Base-by-base conservation (phyloP, 1,140 invertebrate genomes). In the Wiebesia pumilae region DNA sequence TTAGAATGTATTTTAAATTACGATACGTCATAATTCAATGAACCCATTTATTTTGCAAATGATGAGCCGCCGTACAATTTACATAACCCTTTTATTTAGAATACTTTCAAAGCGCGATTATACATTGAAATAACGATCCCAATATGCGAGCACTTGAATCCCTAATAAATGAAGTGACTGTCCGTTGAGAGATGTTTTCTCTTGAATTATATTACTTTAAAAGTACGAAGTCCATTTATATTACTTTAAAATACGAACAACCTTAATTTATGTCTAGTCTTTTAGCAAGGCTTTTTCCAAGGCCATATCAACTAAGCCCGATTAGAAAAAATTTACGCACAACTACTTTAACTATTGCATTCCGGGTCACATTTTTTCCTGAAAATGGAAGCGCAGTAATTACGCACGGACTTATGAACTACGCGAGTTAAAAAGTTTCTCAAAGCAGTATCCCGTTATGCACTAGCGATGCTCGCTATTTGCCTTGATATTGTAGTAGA, bases 261-360 rank as follows among this genome's bases (percentile, higher is more conserved):
- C 27, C 47, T 75, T 77, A 75, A 83, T 77, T 75, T 83, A 58
- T 35, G 71, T 51, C 82, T 33, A 58, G 27, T 83, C 81, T 62
- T 80, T 83, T 62, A 43, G 73, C 51, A 75, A 83, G 51, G 82
- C 21, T 58, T 79, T 43, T 12, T 9, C 3, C 83, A 84, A 84
- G 73, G 82, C 82, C 62, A 58, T 58, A 62, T 71, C 51, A 83
- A 83, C 82, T 75, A 83, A 75, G 51, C 71, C 47, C 21, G 69
- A 43, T 83, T 83, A 83, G 71, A 75, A 83, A 83, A 83, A 75
- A 27, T 65, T 80, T 38, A 0, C 33, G 16, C 35, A 65, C 19
- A 21, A 4, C 54, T 38, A 24, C 4, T 79, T 24, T 16, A 58
- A 58, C 47, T 16, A 77, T n/a, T n/a, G n/a, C n/a, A n/a, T n/a